phyloP scores from a whole-genome alignment of 2,888 invertebrate genomes.

The Stenodera caucasica region DNA sequence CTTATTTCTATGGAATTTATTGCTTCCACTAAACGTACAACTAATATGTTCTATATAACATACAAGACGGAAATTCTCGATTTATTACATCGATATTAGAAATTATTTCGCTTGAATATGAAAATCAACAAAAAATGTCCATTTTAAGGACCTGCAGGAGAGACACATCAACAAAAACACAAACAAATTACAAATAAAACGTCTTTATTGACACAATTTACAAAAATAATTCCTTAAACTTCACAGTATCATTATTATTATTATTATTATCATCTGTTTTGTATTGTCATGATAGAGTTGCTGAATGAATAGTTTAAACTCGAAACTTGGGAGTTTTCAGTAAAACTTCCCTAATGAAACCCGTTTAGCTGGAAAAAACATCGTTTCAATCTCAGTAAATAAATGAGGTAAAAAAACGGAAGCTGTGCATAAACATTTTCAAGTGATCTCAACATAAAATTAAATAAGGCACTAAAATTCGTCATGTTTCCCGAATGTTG shows the following conservation, averaged over 20 bases:
- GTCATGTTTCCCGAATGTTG: slow-evolving; percentile 25
- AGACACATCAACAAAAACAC: slow-evolving; percentile 16
- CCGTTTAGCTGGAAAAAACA: slow-evolving; percentile 36
- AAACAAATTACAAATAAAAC: slow-evolving; percentile 21
- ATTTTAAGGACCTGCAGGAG: slow-evolving; percentile 2
- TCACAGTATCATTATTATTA: slow-evolving; percentile 13
- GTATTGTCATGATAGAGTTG: slow-evolving; percentile 5
- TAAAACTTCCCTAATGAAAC: slow-evolving; percentile 36
- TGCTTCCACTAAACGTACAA: slow-evolving; percentile 26
- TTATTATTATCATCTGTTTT: slow-evolving; percentile 9
- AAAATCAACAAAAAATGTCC: not conserved
- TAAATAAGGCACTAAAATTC: not conserved
- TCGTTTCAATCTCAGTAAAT: slow-evolving; percentile 25
- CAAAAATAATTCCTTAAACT: slow-evolving; percentile 31
- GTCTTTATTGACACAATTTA: slow-evolving; percentile 24
- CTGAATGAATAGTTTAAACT: slow-evolving; percentile 17
- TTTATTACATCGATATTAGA: not conserved
- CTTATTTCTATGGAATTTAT: slow-evolving; percentile 28
- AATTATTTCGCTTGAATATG: not conserved
- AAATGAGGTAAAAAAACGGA: slow-evolving; percentile 19
- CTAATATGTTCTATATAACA: slow-evolving; percentile 22
- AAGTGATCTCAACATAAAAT: slow-evolving; percentile 9
- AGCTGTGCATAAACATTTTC: slow-evolving; percentile 24
- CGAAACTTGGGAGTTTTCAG: slow-evolving; percentile 23
- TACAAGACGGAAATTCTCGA: slow-evolving; percentile 13